phyloP scores from a whole-genome alignment of 1,140 invertebrate species.

The Drosophila pruinosa region DNA sequence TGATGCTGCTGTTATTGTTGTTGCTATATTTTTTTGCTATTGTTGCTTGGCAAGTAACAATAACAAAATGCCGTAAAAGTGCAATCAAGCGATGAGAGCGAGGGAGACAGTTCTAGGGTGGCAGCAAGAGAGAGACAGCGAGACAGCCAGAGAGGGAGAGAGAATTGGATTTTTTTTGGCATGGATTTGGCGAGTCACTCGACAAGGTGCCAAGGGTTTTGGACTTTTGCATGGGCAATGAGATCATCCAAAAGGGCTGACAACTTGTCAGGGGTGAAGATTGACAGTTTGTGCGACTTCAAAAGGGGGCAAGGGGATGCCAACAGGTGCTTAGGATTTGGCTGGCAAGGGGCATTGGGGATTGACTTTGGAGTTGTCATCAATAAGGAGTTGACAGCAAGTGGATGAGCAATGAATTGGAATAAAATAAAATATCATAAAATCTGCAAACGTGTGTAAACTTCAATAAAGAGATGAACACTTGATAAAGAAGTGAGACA shows the following conservation, averaged over 20 bases:
- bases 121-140: neutral
- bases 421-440: neutral
- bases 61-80: conserved; percentile 27
- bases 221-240: conserved; percentile 23
- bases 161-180: neutral
- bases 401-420: conserved; percentile 54
- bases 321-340: conserved; percentile 61
- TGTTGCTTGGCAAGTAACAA: conserved; percentile 26
- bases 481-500: neutral
- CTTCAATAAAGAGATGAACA: neutral
- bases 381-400: conserved; percentile 71
- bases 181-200: conserved; percentile 23
- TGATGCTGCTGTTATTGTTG: conserved; percentile 50
- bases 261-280: neutral
- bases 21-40: neutral
- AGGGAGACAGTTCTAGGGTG: neutral
- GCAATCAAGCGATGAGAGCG: conserved; percentile 23
- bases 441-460: too few species aligned
- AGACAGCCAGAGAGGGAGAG: neutral
- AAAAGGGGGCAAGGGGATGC: neutral
- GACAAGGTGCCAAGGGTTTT: conserved; percentile 26
- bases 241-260: neutral
- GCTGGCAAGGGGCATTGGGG: conserved; percentile 6
- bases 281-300: neutral
- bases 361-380: conserved; percentile 54